phyloP scores from a whole-genome alignment of 2,888 invertebrate species.

The Gymnocheta viridis region DNA sequence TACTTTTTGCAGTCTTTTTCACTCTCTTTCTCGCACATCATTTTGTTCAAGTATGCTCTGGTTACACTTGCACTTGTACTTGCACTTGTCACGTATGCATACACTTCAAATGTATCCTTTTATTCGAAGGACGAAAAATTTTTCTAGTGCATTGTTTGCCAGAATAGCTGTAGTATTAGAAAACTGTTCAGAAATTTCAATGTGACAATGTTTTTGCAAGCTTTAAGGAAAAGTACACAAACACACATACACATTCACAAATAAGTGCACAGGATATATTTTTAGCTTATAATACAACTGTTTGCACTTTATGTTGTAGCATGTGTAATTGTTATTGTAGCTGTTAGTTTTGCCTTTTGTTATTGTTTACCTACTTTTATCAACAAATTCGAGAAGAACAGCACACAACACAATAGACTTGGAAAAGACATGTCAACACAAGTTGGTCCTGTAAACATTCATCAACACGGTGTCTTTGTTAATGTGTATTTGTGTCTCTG shows the following conservation, averaged over 20 bases:
- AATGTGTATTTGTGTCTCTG: constrained; percentile 7
- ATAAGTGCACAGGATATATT: constrained; percentile 11
- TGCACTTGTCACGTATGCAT: constrained; percentile 66
- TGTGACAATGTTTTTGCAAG: constrained; percentile 32
- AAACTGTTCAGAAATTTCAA: constrained; percentile 17
- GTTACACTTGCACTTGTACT: constrained; percentile 58
- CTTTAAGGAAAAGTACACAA: constrained; percentile 21
- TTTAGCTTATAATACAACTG: constrained; percentile 51
- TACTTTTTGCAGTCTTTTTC: neutral
- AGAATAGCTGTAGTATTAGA: constrained; percentile 5
- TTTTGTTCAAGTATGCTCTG: constrained; percentile 21
- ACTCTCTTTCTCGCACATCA: neutral
- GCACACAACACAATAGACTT: constrained; percentile 64
- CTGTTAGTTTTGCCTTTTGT: constrained; percentile 14
- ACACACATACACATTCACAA: neutral
- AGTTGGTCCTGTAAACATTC: constrained; percentile 65
- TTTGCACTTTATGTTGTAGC: constrained; percentile 18
- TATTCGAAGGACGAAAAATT: constrained; percentile 45
- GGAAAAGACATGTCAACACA: constrained; percentile 67
- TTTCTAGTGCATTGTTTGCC: constrained; percentile 15
- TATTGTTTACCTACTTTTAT: constrained; percentile 57
- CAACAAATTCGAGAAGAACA: constrained; percentile 43
- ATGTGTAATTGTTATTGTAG: constrained; percentile 19
- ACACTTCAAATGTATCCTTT: constrained; percentile 64
- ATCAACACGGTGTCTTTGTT: constrained; percentile 20